A percentile compares a stretch with the other conserved stretches of the same genome.
phyloP scores from a whole-genome alignment of 2,797 vertebrate genomes.

The Mormyrops attenuatus region DNA sequence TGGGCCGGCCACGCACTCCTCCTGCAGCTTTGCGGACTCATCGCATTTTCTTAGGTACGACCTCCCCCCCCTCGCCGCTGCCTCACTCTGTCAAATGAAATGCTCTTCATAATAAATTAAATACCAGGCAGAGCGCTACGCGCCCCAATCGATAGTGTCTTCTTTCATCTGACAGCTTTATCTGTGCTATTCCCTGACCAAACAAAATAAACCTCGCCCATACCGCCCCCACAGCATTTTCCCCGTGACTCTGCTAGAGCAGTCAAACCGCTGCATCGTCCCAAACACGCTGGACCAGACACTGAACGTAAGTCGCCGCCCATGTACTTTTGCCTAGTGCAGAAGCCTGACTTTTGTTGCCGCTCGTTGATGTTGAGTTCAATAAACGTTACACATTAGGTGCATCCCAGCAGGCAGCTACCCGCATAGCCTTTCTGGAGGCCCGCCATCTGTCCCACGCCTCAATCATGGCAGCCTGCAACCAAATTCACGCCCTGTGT shows the following conservation, averaged over 20 bases:
- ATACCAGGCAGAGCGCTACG: slow-evolving; percentile 36
- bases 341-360: slow-evolving; percentile 29
- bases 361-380: slow-evolving; percentile 47
- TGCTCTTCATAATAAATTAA: slow-evolving; percentile 51
- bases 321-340: background rate
- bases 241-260: slow-evolving; percentile 55
- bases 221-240: slow-evolving; percentile 53
- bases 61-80: too few species aligned
- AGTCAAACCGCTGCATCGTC: slow-evolving; percentile 22
- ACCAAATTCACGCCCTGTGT: background rate
- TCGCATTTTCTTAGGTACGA: background rate
- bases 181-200: slow-evolving; percentile 51
- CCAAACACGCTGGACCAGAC: slow-evolving; percentile 26
- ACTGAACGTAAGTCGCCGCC: background rate
- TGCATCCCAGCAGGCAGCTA: background rate
- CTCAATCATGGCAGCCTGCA: background rate
- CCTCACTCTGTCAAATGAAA: slow-evolving; percentile 45
- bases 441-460: background rate
- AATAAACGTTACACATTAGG: slow-evolving; percentile 27
- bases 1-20: background rate
- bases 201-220: slow-evolving; percentile 52
- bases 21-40: background rate
- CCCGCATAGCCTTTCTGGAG: background rate
- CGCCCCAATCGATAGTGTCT: slow-evolving; percentile 55
- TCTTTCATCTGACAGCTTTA: slow-evolving; percentile 57